Conservation (phyloP, 2,888 invertebrate species). For the Melieria omissa region DNA sequence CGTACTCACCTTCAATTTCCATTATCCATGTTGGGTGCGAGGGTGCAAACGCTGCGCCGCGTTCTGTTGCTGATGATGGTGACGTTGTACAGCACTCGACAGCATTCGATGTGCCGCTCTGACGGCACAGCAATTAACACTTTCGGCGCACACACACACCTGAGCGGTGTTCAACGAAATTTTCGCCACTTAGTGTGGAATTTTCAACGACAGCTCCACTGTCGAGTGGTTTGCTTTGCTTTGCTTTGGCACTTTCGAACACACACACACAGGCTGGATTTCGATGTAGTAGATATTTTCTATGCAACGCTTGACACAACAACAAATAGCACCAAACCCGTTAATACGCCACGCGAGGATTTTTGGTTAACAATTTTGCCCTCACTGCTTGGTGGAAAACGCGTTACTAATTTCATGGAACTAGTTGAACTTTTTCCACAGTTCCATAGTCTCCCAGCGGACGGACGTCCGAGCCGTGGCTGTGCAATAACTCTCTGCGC, state of each 20-base stretch:
- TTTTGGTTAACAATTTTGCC: not conserved
- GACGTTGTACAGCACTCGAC: no score
- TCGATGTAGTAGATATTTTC: not conserved
- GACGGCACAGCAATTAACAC: not conserved
- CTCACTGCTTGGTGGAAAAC: slow-evolving; percentile 21
- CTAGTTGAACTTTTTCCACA: slow-evolving; percentile 31
- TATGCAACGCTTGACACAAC: not conserved
- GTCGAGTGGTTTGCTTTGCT: not conserved
- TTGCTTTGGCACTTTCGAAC: not conserved
- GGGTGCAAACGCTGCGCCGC: no score
- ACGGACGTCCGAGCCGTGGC: no score
- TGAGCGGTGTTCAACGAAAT: not conserved
- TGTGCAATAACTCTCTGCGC: no score
- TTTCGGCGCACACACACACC: not conserved
- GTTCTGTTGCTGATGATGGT: no score
- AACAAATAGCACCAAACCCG: no score
- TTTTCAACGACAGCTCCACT: not conserved
- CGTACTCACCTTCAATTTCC: no score
- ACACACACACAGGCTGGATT: not conserved
- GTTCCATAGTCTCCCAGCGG: not conserved
- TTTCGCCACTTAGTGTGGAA: slow-evolving; percentile 4
- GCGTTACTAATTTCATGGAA: slow-evolving; percentile 32
- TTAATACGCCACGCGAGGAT: not conserved
- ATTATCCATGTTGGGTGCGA: no score
- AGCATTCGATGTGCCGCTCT: no score